phyloP scores from a whole-genome alignment of 1,140 invertebrate genomes.

The Habropoda laboriosa region DNA sequence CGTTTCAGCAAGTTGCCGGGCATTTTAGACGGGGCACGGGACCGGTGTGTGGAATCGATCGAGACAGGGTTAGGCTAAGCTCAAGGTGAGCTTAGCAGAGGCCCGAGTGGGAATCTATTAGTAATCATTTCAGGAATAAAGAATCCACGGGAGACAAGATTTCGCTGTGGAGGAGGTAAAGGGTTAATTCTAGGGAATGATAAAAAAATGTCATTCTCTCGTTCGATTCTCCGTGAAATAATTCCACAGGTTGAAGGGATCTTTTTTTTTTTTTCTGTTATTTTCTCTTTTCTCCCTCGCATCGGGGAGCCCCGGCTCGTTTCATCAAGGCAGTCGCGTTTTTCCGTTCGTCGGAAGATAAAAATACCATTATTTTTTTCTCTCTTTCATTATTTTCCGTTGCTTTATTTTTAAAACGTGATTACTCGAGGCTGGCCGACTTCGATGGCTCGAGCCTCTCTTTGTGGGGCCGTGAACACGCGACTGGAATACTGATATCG shows the following conservation, averaged over 20 bases:
- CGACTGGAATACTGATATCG: conserved; percentile 51
- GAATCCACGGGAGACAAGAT: too few species aligned
- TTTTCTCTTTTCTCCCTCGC: not conserved
- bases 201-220: too few species aligned
- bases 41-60: conserved; percentile 14
- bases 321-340: conserved; percentile 24
- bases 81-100: not conserved
- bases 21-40: not conserved
- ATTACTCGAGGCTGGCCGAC: conserved; percentile 19
- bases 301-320: not conserved
- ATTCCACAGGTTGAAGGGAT: conserved; percentile 30
- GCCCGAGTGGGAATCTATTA: too few species aligned
- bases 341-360: conserved; percentile 29
- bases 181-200: too few species aligned
- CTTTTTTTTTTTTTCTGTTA: conserved; percentile 59
- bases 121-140: too few species aligned
- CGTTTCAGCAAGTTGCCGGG: not conserved
- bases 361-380: conserved; percentile 32
- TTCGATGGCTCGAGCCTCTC: not conserved
- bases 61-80: not conserved
- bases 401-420: conserved; percentile 15
- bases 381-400: not conserved
- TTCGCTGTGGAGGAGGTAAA: too few species aligned
- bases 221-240: too few species aligned
- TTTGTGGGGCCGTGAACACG: conserved; percentile 10